Percentiles rank a stretch among this genome's conserved stretches.
Evolutionary conservation across 2,888 invertebrate genomes (phyloP).

Genomic region (Napeogenes inachia): DNA sequence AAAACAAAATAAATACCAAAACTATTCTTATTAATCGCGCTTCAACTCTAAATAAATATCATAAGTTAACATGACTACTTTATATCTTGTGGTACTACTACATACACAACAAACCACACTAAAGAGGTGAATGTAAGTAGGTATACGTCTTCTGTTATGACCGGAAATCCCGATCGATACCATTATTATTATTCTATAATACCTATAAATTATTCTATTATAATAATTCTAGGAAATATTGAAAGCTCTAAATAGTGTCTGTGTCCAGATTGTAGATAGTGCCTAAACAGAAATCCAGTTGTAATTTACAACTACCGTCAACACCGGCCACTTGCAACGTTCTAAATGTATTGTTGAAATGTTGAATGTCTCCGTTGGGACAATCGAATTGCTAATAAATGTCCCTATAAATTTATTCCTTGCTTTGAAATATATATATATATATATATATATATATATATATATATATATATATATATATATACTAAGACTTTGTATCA

Average conservation of each 20-base stretch:
- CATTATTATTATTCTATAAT: background rate
- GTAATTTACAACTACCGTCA: slow-evolving; percentile 24
- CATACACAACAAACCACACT: no score
- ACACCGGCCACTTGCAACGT: slow-evolving; percentile 19
- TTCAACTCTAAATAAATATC: no score
- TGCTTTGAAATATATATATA: background rate
- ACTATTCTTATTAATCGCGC: no score
- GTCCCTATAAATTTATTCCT: slow-evolving; percentile 16
- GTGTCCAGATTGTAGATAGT: slow-evolving; percentile 27
- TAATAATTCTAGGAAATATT: background rate
- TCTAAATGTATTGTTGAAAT: slow-evolving; percentile 25
- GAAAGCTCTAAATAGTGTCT: slow-evolving; percentile 4
- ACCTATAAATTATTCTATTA: background rate
- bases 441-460: background rate
- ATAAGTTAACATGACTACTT: no score
- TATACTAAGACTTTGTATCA: no score
- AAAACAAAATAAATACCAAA: no score
- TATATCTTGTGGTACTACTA: no score
- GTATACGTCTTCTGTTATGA: no score
- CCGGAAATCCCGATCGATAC: no score
- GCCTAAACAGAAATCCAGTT: slow-evolving; percentile 25
- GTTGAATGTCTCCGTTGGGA: slow-evolving; percentile 15
- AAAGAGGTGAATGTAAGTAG: no score
- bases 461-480: background rate
- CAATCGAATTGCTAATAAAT: slow-evolving; percentile 21